Evolutionary conservation across 1,140 invertebrate genomes (phyloP).

Genomic region (Pissodes strobi): DNA sequence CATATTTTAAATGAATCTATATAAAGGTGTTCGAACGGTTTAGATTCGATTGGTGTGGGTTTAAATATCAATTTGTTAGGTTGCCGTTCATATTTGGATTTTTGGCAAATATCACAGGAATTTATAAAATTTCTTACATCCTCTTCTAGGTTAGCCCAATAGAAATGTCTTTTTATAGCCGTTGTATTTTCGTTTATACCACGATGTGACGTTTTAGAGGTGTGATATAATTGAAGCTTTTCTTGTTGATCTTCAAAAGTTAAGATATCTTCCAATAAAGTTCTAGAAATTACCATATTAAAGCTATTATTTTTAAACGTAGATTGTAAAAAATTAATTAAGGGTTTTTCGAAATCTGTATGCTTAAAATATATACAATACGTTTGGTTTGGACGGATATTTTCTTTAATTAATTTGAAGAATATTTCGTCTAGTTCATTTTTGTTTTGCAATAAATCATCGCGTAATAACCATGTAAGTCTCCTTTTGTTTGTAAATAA

Average conservation of each 20-base stretch:
- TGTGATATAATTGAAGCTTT: conserved; percentile 47
- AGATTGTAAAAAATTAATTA: conserved; percentile 4
- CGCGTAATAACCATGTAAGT: no score
- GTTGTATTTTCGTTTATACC: conserved; percentile 50
- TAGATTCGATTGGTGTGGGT: no score
- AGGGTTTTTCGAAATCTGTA: neutral
- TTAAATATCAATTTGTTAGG: conserved; percentile 43
- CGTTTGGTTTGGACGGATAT: conserved; percentile 8
- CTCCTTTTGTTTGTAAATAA: no score
- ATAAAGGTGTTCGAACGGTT: conserved; percentile 48
- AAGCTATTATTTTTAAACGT: conserved; percentile 15
- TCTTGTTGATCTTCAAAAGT: conserved; percentile 9
- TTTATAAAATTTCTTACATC: conserved; percentile 41
- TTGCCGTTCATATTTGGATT: conserved; percentile 47
- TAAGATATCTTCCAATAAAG: neutral
- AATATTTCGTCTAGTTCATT: neutral
- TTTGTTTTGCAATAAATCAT: neutral
- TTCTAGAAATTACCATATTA: neutral
- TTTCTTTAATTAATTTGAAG: neutral
- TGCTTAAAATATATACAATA: conserved; percentile 19
- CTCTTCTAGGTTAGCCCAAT: conserved; percentile 51
- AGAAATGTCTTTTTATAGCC: conserved; percentile 47
- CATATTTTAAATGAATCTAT: conserved; percentile 42
- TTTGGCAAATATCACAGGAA: conserved; percentile 42
- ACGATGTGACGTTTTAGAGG: conserved; percentile 48